Base-by-base conservation (phyloP, 2,888 invertebrate genomes). In the Ophioninae sp. region DNA sequence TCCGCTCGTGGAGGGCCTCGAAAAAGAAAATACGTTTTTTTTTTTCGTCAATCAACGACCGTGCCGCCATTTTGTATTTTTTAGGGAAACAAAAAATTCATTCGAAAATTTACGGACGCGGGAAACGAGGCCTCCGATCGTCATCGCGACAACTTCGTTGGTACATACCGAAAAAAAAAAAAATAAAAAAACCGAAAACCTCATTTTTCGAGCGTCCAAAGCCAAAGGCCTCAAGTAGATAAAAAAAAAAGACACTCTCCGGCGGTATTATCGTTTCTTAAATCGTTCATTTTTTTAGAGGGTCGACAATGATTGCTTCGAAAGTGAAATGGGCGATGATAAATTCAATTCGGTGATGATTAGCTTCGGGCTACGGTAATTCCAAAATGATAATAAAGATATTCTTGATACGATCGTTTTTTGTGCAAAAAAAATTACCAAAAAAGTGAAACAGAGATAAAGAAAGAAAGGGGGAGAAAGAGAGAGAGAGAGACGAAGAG, bases 321-420 rank as follows among this genome's bases (percentile, higher is more conserved):
- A 70, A 44, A 44, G 50, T 37, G 65, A 83, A 74, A 68, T 77
- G 57, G 62, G 76, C 67, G 76, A 76, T 61, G 81, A 75, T 82
- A 73, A 82, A 83, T 83, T 78, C 62, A 73, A 87, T 86, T 86
- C 85, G 85, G 83, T 79, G 83, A 79, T 72, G 81, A 87, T 85
- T 85, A 87, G 83, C 86, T 83, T 84, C 82, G 85, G 80, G 82
- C 84, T 84, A 75, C 85, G 86, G 86, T 86, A 87, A 87, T 88
- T 89, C 65, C 82, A 86, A 77, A 85, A 44, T 13, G 44, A 44
- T 13, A 88, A 86, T 87, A 88, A 89, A 88, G 85, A 91, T 93
- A 93, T 93, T 93, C 93, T 93, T 93, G 93, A 93, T 93, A 93
- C 89, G 89, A 91, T 87, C 87, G 87, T 90, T 90, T 91, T 92